A percentile compares a stretch with the other conserved stretches of the same genome.
phyloP scores from a whole-genome alignment of 2,797 vertebrate species.

The Chloroceryle inda region DNA sequence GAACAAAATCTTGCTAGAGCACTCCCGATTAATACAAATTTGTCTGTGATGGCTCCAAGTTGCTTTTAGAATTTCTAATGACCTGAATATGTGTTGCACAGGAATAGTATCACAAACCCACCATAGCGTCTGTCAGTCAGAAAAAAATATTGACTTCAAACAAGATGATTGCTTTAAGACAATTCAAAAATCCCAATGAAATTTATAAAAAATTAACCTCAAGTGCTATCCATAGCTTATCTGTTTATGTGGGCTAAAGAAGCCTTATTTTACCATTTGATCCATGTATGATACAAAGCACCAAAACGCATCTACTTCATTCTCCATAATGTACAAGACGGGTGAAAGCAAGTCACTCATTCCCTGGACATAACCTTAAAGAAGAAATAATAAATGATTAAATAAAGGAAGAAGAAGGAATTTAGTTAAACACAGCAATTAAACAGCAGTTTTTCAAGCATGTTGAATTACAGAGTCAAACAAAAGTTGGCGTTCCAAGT shows the following conservation, averaged over 20 bases:
- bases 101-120: not conserved
- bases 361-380: conserved; percentile 93
- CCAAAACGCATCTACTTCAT: conserved; percentile 97
- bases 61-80: not conserved
- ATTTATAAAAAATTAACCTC: not conserved
- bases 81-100: not conserved
- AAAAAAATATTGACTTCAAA: not conserved
- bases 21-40: not conserved
- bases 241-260: not conserved
- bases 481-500: not conserved
- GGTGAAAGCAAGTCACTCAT: conserved; percentile 98
- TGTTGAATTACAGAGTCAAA: not conserved
- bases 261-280: conserved; percentile 88
- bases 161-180: not conserved
- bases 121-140: not conserved
- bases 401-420: not conserved
- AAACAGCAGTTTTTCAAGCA: not conserved
- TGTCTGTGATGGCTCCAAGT: not conserved
- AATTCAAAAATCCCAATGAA: fast-evolving
- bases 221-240: not conserved
- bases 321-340: conserved; percentile 94
- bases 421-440: not conserved
- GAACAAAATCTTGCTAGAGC: not conserved
- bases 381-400: not conserved
- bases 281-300: conserved; percentile 97